Evolutionary conservation across 2,113 vertebrate genomes (phyloP), one percentile per base, ranked within the genome.

Genomic region (Phasianus colchicus): DNA sequence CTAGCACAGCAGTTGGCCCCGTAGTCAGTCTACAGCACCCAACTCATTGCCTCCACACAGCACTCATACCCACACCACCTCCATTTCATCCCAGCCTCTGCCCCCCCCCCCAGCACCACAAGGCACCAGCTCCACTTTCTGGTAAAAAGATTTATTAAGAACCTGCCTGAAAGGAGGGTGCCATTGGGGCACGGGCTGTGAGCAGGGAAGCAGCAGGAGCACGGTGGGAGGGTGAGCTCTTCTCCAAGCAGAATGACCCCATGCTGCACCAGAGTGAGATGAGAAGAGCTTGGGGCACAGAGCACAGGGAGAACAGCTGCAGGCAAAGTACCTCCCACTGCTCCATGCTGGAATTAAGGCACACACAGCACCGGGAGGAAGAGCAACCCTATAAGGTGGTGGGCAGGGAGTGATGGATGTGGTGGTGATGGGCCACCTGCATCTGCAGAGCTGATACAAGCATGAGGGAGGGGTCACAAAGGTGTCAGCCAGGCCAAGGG

Each of bases 61-160:
- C 22, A 5, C 32, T 64, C 71, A 30, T 1, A 0, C 22, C 8
- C 50, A 43, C 5, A 0, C 50, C 65, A 43, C 60, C 2, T 0
- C 24, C 15, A 29, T 38, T 74, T 55, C 25, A 69, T 8, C 30
- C 7, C 38, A 27, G 30, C 18, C n/a, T 13, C 19, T 50, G 19
- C 19, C 15, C 5, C 18, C 27, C 10, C 38, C 20, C 29, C 9
- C 36, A 42, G 36, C 27, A 52, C 42, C 29, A 57, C 55, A 10
- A 83, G 42, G 34, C 58, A 76, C 2, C 42, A 57, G 36, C 27
- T 40, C 61, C 0, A 0, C 2, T 2, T 60, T 24, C 81, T 63
- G 45, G 34, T 91, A 94, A 93, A 95, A 95, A 94, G 82, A 87
- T 97, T 96, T 97, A 96, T 97, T 97, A 89, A 95, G 86, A 93